Conservation (phyloP, 2,113 vertebrate genomes). For the Montifringilla adamsi region DNA sequence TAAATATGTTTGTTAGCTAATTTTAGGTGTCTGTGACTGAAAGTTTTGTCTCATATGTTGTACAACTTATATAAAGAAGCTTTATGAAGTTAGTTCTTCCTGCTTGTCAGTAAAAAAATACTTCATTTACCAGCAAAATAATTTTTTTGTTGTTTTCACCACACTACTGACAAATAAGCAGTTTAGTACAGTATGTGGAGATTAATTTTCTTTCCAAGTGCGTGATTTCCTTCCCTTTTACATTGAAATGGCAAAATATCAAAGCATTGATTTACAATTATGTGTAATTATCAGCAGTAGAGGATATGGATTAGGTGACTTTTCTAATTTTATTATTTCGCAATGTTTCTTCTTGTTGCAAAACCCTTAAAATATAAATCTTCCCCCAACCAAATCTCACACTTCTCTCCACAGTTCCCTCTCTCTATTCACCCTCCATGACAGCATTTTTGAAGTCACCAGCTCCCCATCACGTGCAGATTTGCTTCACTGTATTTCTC, state of each 20-base stretch:
- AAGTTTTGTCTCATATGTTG: not conserved
- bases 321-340: not conserved
- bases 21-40: not conserved
- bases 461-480: not conserved
- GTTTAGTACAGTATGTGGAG: not conserved
- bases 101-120: not conserved
- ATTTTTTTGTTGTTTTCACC: not conserved
- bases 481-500: not conserved
- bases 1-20: not conserved
- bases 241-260: not conserved
- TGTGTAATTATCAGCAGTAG: not conserved
- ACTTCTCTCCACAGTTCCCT: not conserved
- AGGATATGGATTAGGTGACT: not conserved
- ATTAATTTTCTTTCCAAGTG: not conserved
- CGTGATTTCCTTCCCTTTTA: not conserved
- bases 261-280: not conserved
- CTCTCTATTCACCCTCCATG: not conserved
- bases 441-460: not conserved
- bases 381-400: not conserved
- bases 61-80: not conserved
- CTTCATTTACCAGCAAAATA: not conserved
- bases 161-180: not conserved
- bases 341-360: not conserved
- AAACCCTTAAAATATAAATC: not conserved
- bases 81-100: not conserved